These are phyloP conservation scores for Dromaius novaehollandiae DNA, from an alignment of 2,113 vertebrate genomes.

Conservation along the genomic window DNA sequence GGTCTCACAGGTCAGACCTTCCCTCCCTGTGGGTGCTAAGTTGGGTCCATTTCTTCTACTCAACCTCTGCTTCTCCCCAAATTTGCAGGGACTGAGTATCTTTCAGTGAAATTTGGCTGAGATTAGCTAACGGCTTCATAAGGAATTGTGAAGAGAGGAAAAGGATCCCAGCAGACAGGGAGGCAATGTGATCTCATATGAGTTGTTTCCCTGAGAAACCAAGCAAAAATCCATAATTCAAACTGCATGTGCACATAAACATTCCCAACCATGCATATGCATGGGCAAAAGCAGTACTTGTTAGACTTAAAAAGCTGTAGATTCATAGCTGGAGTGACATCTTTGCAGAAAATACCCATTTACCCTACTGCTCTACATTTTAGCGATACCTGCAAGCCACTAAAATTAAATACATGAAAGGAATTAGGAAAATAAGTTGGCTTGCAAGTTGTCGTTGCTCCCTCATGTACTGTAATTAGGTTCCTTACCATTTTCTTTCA, in stretches of 20 bases:
- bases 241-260: background rate
- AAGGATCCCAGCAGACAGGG: background rate
- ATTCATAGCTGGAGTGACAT: background rate
- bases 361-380: background rate
- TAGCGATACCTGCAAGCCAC: background rate
- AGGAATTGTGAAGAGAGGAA: background rate
- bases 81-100: background rate
- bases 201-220: background rate
- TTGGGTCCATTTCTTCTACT: background rate
- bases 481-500: slow-evolving; percentile 89
- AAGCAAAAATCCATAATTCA: background rate
- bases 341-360: background rate
- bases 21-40: background rate
- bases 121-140: background rate
- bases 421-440: slow-evolving; percentile 35
- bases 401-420: background rate
- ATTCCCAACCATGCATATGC: background rate
- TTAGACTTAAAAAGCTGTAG: background rate
- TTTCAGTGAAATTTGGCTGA: background rate
- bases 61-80: background rate
- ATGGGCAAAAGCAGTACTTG: background rate
- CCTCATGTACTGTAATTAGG: slow-evolving; percentile 60
- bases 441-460: background rate
- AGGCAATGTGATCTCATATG: background rate
- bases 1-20: background rate